A percentile compares a stretch with the other conserved stretches of the same genome.
Conservation (phyloP, 2,113 vertebrate genomes). For the Corythaeola cristata region DNA sequence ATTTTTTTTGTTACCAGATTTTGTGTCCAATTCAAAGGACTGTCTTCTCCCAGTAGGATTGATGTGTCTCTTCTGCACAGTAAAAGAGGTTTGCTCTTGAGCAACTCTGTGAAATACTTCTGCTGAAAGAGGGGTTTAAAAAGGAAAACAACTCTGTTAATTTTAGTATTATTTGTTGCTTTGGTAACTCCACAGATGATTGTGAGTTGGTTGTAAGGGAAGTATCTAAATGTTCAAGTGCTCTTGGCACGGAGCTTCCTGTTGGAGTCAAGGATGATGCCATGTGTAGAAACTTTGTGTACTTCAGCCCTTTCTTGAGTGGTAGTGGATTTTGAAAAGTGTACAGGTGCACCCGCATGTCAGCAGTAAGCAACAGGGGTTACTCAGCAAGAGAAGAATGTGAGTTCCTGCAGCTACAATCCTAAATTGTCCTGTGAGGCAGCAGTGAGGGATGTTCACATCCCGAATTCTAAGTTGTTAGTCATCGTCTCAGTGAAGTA, state of each 20-base stretch:
- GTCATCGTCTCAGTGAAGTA: background rate
- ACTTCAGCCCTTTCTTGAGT: background rate
- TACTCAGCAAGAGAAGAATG: background rate
- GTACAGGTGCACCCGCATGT: background rate
- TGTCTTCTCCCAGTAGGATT: background rate
- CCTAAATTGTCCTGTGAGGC: background rate
- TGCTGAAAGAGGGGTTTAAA: constrained; percentile 1
- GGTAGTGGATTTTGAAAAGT: background rate
- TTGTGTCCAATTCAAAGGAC: constrained; percentile 25
- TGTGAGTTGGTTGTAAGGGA: background rate
- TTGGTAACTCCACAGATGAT: background rate
- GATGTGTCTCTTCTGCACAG: constrained; percentile 28
- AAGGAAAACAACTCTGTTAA: background rate
- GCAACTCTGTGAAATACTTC: constrained; percentile 1
- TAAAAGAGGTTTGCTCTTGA: constrained; percentile 32
- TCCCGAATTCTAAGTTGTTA: background rate
- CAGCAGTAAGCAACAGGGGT: background rate
- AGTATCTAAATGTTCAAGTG: background rate
- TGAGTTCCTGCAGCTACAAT: background rate
- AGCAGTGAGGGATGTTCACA: background rate
- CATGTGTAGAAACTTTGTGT: background rate
- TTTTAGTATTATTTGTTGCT: background rate
- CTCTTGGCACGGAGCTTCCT: background rate
- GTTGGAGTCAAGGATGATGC: background rate
- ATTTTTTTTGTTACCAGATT: constrained; percentile 13